Evolutionary conservation across 2,888 invertebrate species (phyloP), one percentile per base, ranked within the genome.

Genomic region (Calameuta filiformis): DNA sequence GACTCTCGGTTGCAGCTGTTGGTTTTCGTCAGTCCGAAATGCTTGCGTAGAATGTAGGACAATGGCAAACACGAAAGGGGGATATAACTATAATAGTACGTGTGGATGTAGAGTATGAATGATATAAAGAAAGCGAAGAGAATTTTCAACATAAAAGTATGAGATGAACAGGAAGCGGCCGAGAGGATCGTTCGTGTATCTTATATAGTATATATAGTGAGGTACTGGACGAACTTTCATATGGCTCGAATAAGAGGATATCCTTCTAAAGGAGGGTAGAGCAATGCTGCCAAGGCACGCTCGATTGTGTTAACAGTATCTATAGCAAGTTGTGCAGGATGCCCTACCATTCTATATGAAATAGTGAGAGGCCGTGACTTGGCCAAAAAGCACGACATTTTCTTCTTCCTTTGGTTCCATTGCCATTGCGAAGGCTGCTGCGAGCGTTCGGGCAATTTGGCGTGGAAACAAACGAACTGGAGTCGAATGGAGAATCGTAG

Each of bases 301-400:
- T 80, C 85, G 82, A 85, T 86, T 85, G 83, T 85, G 80, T 85
- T 86, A 87, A 86, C 81, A 79, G 80, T 80, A 76, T 34, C 76
- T 76, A 31, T 69, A 81, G 73, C 69, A 75, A 69, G 69, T 75
- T 69, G 68, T 75, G 76, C 75, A 73, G 76, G 79, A 77, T 76
- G 76, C 73, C 80, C 76, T 78, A 33, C 15, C n/a, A 74, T 79
- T 79, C 76, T 78, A 73, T 79, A 83, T 87, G 85, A 87, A 86
- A 85, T 85, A 87, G 81, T 75, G 77, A 77, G 75, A 77, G 78
- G 79, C 79, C 81, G 84, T 85, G 86, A 85, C 84, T 86, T 85
- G 85, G 85, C 84, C 81, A 83, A 81, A 82, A 82, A 84, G 78
- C 80, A 76, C 77, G 81, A 78, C 81, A 82, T 84, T 75, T 73